Conservation (phyloP, 2,888 invertebrate genomes). For the Gymnocheta viridis region DNA sequence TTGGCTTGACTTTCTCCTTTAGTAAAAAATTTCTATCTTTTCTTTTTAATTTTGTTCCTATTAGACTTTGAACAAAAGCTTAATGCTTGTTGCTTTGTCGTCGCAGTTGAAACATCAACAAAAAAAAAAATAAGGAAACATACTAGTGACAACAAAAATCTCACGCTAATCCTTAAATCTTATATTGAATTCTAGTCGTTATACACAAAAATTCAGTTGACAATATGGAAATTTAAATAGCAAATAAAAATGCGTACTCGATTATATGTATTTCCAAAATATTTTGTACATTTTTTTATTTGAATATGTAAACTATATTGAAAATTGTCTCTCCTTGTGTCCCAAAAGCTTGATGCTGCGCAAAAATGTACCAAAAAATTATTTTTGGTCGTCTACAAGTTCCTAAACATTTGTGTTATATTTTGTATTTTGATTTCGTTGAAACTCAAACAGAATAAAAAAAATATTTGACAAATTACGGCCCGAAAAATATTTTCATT, state of each 20-base stretch:
- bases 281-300: slow-evolving; percentile 6
- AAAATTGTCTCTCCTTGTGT: no score
- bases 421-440: no score
- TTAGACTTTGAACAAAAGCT: slow-evolving; percentile 43
- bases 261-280: not conserved
- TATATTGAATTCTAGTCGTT: slow-evolving; percentile 77
- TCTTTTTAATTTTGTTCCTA: slow-evolving; percentile 12
- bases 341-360: no score
- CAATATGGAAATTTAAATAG: not conserved
- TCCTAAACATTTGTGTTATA: no score
- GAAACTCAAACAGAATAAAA: no score
- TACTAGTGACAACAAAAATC: slow-evolving; percentile 48
- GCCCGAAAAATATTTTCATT: no score
- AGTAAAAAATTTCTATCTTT: slow-evolving; percentile 17
- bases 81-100: slow-evolving; percentile 33
- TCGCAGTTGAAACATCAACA: slow-evolving; percentile 29
- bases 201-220: slow-evolving; percentile 42
- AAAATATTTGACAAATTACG: no score
- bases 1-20: slow-evolving; percentile 11
- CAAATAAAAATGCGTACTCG: not conserved
- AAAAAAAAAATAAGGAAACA: slow-evolving; percentile 27
- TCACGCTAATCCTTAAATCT: slow-evolving; percentile 77
- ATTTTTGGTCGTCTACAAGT: no score
- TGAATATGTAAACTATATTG: no score
- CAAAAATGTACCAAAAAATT: no score